phyloP scores from a whole-genome alignment of 2,888 invertebrate species.

The Melipona beecheii region DNA sequence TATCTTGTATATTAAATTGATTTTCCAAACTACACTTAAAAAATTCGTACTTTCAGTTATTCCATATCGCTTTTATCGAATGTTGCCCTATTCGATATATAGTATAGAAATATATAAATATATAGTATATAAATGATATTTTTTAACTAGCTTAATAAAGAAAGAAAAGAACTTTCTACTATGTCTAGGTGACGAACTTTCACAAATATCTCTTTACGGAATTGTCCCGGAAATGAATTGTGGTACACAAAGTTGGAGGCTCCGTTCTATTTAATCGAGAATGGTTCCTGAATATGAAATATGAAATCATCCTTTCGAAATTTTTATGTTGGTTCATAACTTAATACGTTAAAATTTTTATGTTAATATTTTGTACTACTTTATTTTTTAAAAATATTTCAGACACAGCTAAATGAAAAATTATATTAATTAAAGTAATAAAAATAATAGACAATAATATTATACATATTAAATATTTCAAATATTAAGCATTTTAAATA shows the following conservation, averaged over 20 bases:
- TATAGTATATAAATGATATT: background rate
- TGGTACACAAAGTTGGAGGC: conserved; percentile 9
- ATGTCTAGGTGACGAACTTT: conserved; percentile 71
- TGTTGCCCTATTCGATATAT: background rate
- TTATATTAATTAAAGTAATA: background rate
- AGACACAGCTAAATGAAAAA: background rate
- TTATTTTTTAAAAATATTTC: background rate
- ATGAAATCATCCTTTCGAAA: background rate
- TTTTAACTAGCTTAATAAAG: conserved; percentile 25
- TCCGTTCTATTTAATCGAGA: conserved; percentile 16
- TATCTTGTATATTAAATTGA: no score
- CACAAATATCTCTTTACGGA: conserved; percentile 64
- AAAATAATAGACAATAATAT: background rate
- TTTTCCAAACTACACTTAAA: background rate
- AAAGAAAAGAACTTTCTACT: conserved; percentile 68
- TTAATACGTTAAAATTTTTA: no score
- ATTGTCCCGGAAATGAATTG: conserved; percentile 55
- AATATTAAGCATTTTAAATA: no score
- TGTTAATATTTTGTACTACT: no score
- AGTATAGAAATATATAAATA: background rate
- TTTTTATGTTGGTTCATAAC: no score
- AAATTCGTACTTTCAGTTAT: background rate
- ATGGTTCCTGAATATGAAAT: background rate
- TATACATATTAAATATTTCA: background rate
- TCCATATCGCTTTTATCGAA: background rate